These are phyloP conservation scores for Melanotaenia nigrans DNA, from an alignment of 2,797 vertebrate species.

Conservation along the genomic window DNA sequence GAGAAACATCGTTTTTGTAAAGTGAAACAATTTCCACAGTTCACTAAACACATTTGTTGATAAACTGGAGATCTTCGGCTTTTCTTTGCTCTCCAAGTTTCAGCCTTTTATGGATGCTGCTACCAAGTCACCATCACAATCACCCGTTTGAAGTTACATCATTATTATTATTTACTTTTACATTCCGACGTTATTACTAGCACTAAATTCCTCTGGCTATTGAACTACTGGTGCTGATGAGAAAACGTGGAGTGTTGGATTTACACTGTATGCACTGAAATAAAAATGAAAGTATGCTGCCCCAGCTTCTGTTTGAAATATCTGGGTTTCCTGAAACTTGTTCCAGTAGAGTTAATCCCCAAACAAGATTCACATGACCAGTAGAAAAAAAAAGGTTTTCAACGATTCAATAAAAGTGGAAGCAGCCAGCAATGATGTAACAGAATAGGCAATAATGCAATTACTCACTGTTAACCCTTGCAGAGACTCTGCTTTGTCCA, in stretches of 20 bases:
- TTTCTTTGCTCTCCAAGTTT: no score
- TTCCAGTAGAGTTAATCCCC: background rate
- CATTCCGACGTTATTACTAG: no score
- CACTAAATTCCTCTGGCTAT: background rate
- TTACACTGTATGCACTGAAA: background rate
- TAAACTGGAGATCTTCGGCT: no score
- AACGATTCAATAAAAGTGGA: constrained; percentile 10
- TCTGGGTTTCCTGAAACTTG: background rate
- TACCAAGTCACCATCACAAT: no score
- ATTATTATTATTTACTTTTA: no score
- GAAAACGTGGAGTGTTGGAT: no score
- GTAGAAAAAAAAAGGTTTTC: background rate
- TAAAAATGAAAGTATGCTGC: background rate
- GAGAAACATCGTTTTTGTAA: no score
- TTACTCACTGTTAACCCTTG: constrained; percentile 44
- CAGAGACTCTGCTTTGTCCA: constrained; percentile 30
- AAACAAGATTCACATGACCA: background rate
- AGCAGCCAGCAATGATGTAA: constrained; percentile 6
- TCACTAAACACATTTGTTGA: no score
- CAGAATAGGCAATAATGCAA: constrained; percentile 14
- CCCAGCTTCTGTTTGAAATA: background rate
- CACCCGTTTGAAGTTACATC: no score
- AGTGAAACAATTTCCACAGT: no score
- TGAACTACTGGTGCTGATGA: no score
- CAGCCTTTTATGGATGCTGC: no score